phyloP scores from a whole-genome alignment of 2,113 vertebrate species.

The Hippoglossus stenolepis region DNA sequence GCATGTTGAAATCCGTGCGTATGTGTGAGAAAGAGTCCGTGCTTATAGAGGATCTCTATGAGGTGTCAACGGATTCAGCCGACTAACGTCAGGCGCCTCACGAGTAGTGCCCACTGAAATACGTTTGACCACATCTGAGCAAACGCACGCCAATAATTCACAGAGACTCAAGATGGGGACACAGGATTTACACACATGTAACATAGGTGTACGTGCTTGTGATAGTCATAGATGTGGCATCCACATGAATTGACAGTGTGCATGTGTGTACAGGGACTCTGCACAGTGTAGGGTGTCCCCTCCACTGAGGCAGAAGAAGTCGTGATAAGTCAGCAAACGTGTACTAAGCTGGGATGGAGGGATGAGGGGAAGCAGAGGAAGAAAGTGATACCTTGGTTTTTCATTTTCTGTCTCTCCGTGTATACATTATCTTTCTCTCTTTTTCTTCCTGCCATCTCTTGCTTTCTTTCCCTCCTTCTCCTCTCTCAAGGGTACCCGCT shows the following conservation, averaged over 20 bases:
- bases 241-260: too few relatives aligned
- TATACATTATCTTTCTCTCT: neutral
- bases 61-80: neutral
- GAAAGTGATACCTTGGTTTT: neutral
- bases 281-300: slow-evolving; percentile 11
- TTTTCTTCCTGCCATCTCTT: slow-evolving; percentile 21
- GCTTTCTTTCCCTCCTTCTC: slow-evolving; percentile 14
- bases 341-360: slow-evolving; percentile 13
- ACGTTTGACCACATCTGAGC: neutral
- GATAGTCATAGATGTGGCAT: too few relatives aligned
- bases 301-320: slow-evolving; percentile 47
- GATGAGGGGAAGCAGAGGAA: slow-evolving; percentile 15
- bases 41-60: neutral
- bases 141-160: neutral
- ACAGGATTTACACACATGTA: neutral
- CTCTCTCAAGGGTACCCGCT: slow-evolving; percentile 56
- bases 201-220: neutral
- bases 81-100: neutral
- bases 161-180: neutral
- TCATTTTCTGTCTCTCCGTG: neutral
- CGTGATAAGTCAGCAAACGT: slow-evolving; percentile 64
- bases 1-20: slow-evolving; percentile 16
- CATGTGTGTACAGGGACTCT: too few relatives aligned
- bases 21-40: neutral
- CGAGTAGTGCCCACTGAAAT: neutral